Base-by-base conservation (phyloP, 2,113 vertebrate genomes). In the Lota lota region DNA sequence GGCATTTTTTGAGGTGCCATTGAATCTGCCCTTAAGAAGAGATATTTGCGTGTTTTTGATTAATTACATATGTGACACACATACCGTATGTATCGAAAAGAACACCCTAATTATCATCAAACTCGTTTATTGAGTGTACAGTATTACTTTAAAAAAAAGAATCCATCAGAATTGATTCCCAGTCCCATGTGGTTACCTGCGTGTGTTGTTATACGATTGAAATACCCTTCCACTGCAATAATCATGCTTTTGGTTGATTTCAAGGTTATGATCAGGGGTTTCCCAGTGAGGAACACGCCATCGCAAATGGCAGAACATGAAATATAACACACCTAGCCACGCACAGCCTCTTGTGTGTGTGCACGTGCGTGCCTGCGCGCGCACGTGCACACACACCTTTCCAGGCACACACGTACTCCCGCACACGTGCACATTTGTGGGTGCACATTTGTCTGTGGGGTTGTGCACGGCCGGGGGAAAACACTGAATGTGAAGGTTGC, bases 401-500 rank as follows among this genome's bases (percentile, higher is more conserved):
- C 40, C 7, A 47, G 2, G 40, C 40, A 14, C 12, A 47, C 40
- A 10, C 2, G 40, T 47, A 14, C 40, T 14, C 10, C 7, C 40
- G 10, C 40, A 47, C 40, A 47, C 7, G 28, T 14, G 12, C 40
- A 47, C 40, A 47, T 47, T 47, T 47, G 40, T 14, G 12, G 40
- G 11, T 14, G 40, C 10, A 47, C 40, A 47, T 47, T 47, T 47
- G 40, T 47, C 40, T 63, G 28, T 36, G 47, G 14, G 68, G 21
- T n/a, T 21, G 11, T 56, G 64, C 57, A 56, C 62, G 53, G 33
- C 78, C 81, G 79, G 78, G 72, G 84, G 79, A 82, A 84, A 84
- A 87, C 76, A 76, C 66, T 66, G 79, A 77, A 85, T 83, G 88
- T 91, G 94, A 94, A 94, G 93, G 93, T 96, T 95, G 84, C 87